phyloP scores from a whole-genome alignment of 1,140 invertebrate species.

The Aphelinus atriplicis region DNA sequence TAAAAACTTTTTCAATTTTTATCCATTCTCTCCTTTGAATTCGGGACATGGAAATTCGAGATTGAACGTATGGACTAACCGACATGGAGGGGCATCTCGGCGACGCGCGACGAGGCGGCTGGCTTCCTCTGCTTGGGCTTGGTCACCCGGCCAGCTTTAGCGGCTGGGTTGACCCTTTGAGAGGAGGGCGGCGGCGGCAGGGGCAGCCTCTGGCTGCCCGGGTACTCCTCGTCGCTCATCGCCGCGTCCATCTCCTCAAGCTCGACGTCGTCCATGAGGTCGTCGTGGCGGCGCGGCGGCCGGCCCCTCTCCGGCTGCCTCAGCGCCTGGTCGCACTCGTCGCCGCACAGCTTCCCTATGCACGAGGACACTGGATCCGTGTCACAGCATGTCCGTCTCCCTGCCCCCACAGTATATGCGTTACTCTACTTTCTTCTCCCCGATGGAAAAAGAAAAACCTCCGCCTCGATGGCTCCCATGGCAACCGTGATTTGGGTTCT shows the following conservation, averaged over 20 bases:
- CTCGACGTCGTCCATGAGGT: neutral
- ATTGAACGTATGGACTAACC: neutral
- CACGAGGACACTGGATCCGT: slow-evolving; percentile 15
- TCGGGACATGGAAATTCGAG: too few species aligned
- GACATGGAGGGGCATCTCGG: slow-evolving; percentile 6
- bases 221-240: slow-evolving; percentile 10
- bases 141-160: slow-evolving; percentile 1
- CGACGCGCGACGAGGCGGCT: neutral
- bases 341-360: slow-evolving; percentile 28
- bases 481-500: neutral
- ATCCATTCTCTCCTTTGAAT: too few species aligned
- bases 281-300: neutral
- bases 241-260: neutral
- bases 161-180: neutral
- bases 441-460: neutral
- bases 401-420: slow-evolving; percentile 2
- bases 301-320: neutral
- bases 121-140: slow-evolving; percentile 6
- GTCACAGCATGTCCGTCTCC: neutral
- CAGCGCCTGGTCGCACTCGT: slow-evolving; percentile 24
- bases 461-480: neutral
- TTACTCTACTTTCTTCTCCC: neutral
- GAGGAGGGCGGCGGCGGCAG: neutral
- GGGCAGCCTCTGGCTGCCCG: neutral
- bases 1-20: too few species aligned